Evolutionary conservation across 2,113 vertebrate genomes (phyloP).

Genomic region (Speoplatyrhinus poulsoni): DNA sequence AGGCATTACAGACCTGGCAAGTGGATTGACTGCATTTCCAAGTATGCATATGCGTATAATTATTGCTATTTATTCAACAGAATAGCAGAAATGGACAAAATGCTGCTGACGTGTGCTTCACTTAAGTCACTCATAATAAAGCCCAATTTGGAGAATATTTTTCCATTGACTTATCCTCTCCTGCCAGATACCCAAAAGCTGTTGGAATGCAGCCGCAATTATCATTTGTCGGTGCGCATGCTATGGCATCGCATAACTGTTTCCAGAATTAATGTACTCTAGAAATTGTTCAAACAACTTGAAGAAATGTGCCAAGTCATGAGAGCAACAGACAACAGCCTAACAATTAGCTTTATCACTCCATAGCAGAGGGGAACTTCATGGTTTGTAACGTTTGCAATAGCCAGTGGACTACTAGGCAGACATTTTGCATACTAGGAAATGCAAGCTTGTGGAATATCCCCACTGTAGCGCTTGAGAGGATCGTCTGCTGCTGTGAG

Average conservation of each 20-base stretch:
- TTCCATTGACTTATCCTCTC: constrained; percentile 53
- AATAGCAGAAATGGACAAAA: too few species aligned
- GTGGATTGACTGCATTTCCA: too few species aligned
- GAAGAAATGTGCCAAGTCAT: constrained; percentile 60
- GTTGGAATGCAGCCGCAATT: constrained; percentile 75
- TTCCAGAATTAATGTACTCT: constrained; percentile 65
- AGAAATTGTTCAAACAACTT: constrained; percentile 67
- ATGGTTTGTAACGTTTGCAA: constrained; percentile 44
- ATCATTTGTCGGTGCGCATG: constrained; percentile 59
- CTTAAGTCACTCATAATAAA: constrained; percentile 63
- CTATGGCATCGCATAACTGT: constrained; percentile 61
- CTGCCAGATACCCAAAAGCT: constrained; percentile 87
- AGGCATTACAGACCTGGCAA: too few species aligned
- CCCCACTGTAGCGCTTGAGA: constrained; percentile 20
- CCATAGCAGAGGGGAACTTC: constrained; percentile 45
- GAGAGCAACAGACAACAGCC: constrained; percentile 42
- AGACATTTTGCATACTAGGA: constrained; percentile 35
- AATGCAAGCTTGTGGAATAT: constrained; percentile 23
- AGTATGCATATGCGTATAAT: too few species aligned
- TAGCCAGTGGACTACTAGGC: constrained; percentile 9
- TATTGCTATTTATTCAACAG: too few species aligned
- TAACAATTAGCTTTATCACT: constrained; percentile 63
- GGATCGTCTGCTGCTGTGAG: constrained; percentile 27
- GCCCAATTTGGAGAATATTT: constrained; percentile 64
- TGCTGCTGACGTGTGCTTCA: background rate